A percentile compares a stretch with the other conserved stretches of the same genome.
Conservation (phyloP, 2,797 vertebrate genomes). For the Pseudocheirus occidentalis region DNA sequence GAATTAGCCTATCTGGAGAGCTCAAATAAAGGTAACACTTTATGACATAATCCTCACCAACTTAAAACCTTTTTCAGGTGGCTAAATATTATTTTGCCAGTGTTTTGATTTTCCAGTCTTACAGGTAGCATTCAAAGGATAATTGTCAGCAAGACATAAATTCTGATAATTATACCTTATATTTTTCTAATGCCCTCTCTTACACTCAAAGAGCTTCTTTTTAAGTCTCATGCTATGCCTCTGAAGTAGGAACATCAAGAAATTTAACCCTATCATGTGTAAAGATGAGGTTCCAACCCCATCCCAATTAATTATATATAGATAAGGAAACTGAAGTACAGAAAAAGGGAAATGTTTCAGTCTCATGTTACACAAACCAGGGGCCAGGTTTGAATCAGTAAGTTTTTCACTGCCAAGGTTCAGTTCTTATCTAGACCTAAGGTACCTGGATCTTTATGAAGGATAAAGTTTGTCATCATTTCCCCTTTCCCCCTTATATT, state of each 20-base stretch:
- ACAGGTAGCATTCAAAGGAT: slow-evolving; percentile 15
- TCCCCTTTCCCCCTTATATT: background rate
- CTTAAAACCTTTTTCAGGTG: background rate
- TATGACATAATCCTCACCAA: background rate
- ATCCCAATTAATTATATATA: background rate
- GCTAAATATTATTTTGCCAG: slow-evolving; percentile 19
- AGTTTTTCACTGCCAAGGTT: slow-evolving; percentile 15
- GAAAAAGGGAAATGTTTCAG: background rate
- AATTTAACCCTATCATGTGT: background rate
- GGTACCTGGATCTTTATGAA: background rate
- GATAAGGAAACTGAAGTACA: background rate
- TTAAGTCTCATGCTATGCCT: background rate
- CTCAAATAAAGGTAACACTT: background rate
- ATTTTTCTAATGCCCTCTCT: slow-evolving; percentile 33
- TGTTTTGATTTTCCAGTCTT: slow-evolving; percentile 33
- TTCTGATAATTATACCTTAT: background rate
- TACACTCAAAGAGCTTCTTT: slow-evolving; percentile 19
- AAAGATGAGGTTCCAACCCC: background rate
- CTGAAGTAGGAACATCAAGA: background rate
- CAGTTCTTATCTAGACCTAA: slow-evolving; percentile 16
- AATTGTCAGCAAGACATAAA: slow-evolving; percentile 24
- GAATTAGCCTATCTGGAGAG: background rate
- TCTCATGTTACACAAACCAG: background rate
- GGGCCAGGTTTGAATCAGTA: background rate
- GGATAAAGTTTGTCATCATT: background rate